phyloP scores from a whole-genome alignment of 2,113 vertebrate species.

The Brachyhypopomus occidentalis region DNA sequence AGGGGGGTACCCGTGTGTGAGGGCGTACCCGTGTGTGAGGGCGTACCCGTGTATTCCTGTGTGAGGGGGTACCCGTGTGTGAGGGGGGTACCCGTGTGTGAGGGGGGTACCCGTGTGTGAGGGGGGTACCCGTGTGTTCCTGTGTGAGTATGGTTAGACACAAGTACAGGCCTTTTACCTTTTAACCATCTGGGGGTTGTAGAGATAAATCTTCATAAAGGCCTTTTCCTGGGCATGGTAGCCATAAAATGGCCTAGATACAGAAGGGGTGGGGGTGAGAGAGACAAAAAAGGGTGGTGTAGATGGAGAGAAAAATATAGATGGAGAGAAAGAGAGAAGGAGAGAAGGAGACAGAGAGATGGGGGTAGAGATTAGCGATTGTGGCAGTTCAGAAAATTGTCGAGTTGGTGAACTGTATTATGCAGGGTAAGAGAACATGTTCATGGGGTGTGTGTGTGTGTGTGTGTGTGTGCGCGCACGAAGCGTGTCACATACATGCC shows the following conservation, averaged over 20 bases:
- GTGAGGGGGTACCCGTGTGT: too few relatives aligned
- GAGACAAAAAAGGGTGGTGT: not conserved
- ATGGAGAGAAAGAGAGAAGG: not conserved
- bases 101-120: too few relatives aligned
- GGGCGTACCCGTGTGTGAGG: too few relatives aligned
- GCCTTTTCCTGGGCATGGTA: constrained; percentile 93
- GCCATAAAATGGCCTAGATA: constrained; percentile 92
- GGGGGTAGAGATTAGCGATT: not conserved
- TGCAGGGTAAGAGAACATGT: too few relatives aligned
- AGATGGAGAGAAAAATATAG: not conserved
- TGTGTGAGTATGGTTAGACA: too few relatives aligned
- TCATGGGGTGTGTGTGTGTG: not conserved
- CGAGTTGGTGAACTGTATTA: too few relatives aligned
- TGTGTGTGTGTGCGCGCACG: not conserved
- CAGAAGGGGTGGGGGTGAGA: not conserved
- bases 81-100: too few relatives aligned
- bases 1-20: too few relatives aligned
- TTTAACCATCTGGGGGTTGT: constrained; percentile 97
- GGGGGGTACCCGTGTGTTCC: too few relatives aligned
- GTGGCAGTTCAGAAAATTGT: too few relatives aligned
- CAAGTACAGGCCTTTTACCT: constrained; percentile 74
- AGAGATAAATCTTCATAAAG: constrained; percentile 99
- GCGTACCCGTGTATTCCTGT: too few relatives aligned
- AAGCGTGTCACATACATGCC: constrained; percentile 85
- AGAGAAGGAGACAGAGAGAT: not conserved